These are phyloP conservation scores for Lacanobia oleracea DNA, from an alignment of 2,888 invertebrate species.

Conservation along the genomic window DNA sequence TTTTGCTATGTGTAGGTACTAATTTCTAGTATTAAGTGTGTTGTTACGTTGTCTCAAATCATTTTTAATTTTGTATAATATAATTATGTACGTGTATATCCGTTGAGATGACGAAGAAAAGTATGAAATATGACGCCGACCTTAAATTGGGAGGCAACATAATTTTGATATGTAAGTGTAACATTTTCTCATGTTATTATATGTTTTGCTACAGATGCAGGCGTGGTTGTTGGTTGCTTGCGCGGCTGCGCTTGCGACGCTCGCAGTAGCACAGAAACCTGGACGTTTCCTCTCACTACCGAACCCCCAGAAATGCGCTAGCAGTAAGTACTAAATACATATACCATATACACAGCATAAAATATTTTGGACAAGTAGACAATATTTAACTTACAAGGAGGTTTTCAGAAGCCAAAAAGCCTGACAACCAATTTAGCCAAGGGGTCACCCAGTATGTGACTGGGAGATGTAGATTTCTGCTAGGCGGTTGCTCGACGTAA, in stretches of 20 bases:
- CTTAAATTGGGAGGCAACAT: neutral
- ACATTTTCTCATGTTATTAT: neutral
- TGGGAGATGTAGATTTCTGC: too few species aligned
- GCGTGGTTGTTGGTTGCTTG: slow-evolving; percentile 91
- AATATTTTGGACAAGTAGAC: too few species aligned
- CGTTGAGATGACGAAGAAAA: neutral
- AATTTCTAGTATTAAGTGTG: neutral
- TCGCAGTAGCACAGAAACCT: slow-evolving; percentile 93
- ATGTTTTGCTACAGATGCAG: slow-evolving; percentile 92
- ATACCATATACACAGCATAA: too few species aligned
- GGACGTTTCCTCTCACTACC: slow-evolving; percentile 96
- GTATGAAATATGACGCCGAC: too few species aligned
- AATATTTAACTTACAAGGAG: too few species aligned
- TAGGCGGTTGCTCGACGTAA: too few species aligned
- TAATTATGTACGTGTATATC: neutral
- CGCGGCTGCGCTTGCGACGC: slow-evolving; percentile 88
- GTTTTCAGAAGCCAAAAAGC: too few species aligned
- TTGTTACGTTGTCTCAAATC: neutral
- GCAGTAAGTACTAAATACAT: slow-evolving; percentile 92
- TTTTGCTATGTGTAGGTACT: neutral
- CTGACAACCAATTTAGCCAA: too few species aligned
- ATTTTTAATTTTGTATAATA: neutral
- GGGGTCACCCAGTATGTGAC: too few species aligned
- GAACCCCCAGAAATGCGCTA: slow-evolving; percentile 95
- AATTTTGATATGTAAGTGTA: neutral